Evolutionary conservation across 2,888 invertebrate species (phyloP).

Genomic region (Notodonta dromedarius): DNA sequence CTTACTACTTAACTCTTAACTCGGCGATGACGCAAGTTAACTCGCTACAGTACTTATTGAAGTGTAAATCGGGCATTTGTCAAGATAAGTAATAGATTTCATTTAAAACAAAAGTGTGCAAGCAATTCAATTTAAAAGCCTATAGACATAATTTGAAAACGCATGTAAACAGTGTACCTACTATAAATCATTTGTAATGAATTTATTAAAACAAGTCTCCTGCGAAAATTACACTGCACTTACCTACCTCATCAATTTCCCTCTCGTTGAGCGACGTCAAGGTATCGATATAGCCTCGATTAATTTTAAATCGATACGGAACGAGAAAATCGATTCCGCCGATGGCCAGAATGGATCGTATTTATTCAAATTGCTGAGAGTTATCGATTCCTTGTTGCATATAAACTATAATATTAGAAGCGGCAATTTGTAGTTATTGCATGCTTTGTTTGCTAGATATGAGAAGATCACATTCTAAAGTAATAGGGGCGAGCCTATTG

Average conservation of each 20-base stretch:
- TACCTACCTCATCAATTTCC: constrained; percentile 6
- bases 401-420: not conserved
- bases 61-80: too few species aligned
- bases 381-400: not conserved
- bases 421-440: not conserved
- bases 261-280: constrained; percentile 3
- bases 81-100: too few species aligned
- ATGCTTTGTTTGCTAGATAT: too few species aligned
- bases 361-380: constrained; percentile 6
- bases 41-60: too few species aligned
- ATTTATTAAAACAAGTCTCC: not conserved
- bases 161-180: too few species aligned
- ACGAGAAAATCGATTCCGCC: constrained; percentile 3
- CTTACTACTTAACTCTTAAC: too few species aligned
- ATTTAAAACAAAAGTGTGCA: too few species aligned
- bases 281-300: constrained; percentile 1
- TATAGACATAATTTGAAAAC: too few species aligned
- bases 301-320: constrained; percentile 5
- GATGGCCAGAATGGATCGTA: constrained; percentile 1
- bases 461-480: too few species aligned
- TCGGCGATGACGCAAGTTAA: too few species aligned
- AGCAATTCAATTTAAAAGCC: too few species aligned
- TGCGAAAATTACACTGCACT: not conserved
- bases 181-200: not conserved
- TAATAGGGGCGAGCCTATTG: too few species aligned